phyloP scores from a whole-genome alignment of 2,113 vertebrate species.

The Chloropsis cyanopogon region DNA sequence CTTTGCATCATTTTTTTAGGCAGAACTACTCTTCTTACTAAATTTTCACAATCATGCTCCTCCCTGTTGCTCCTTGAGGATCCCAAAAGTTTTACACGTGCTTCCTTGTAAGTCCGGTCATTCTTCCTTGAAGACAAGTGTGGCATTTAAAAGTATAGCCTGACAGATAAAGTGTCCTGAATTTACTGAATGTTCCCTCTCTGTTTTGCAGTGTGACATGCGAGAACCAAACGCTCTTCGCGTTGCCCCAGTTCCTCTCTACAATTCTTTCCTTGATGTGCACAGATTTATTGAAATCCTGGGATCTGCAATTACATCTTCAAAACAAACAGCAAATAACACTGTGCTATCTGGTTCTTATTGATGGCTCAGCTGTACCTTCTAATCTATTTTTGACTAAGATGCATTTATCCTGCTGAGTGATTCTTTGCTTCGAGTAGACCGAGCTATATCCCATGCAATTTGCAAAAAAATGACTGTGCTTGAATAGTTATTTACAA shows the following conservation, averaged over 20 bases:
- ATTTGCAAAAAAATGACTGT: conserved; percentile 58
- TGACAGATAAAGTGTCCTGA: neutral
- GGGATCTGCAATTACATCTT: conserved; percentile 70
- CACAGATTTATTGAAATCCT: conserved; percentile 82
- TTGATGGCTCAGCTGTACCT: conserved; percentile 40
- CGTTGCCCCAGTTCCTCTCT: conserved; percentile 88
- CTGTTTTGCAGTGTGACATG: conserved; percentile 85
- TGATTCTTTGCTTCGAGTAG: conserved; percentile 33
- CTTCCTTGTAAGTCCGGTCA: neutral
- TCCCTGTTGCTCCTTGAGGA: neutral
- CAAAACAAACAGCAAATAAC: conserved; percentile 43
- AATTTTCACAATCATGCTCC: neutral
- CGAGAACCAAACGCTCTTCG: conserved; percentile 86
- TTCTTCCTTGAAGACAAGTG: neutral
- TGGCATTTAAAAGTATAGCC: neutral
- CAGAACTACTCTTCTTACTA: neutral
- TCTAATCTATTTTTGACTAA: conserved; percentile 59
- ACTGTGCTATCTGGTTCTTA: neutral
- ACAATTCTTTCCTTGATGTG: conserved; percentile 93
- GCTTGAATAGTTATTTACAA: conserved; percentile 63
- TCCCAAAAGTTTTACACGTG: neutral
- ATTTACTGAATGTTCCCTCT: neutral
- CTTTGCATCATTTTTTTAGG: neutral
- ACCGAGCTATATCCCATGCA: conserved; percentile 11
- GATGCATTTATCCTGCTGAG: conserved; percentile 52